A percentile compares a stretch with the other conserved stretches of the same genome.
phyloP scores from a whole-genome alignment of 2,113 vertebrate species.

The Muntiacus reevesi region DNA sequence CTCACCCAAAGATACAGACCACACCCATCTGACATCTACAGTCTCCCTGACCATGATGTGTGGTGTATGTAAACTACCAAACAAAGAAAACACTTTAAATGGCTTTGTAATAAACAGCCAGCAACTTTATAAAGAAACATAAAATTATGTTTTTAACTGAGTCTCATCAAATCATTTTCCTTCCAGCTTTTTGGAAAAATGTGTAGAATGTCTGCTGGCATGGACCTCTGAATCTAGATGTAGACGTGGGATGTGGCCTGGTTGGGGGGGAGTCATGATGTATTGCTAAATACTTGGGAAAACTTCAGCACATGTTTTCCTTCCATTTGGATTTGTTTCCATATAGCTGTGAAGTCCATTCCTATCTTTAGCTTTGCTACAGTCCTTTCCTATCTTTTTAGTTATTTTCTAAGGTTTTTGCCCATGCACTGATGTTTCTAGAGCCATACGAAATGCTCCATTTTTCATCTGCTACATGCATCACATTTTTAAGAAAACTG shows the following conservation, averaged over 20 bases:
- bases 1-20: not conserved
- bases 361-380: not conserved
- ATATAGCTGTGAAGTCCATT: not conserved
- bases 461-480: not conserved
- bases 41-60: not conserved
- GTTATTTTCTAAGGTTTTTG: slow-evolving; percentile 1
- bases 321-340: not conserved
- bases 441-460: not conserved
- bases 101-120: slow-evolving; percentile 25
- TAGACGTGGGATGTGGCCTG: not conserved
- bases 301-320: not conserved
- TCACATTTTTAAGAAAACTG: not conserved
- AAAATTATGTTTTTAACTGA: slow-evolving; percentile 34
- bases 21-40: not conserved
- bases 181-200: slow-evolving; percentile 26
- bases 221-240: not conserved
- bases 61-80: slow-evolving; percentile 1
- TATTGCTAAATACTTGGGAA: not conserved
- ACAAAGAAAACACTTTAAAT: slow-evolving; percentile 25
- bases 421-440: not conserved
- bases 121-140: not conserved
- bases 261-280: not conserved
- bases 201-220: not conserved
- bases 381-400: not conserved
- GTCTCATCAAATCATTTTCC: not conserved